phyloP scores from a whole-genome alignment of 2,113 vertebrate genomes.

The Polypterus bichir region DNA sequence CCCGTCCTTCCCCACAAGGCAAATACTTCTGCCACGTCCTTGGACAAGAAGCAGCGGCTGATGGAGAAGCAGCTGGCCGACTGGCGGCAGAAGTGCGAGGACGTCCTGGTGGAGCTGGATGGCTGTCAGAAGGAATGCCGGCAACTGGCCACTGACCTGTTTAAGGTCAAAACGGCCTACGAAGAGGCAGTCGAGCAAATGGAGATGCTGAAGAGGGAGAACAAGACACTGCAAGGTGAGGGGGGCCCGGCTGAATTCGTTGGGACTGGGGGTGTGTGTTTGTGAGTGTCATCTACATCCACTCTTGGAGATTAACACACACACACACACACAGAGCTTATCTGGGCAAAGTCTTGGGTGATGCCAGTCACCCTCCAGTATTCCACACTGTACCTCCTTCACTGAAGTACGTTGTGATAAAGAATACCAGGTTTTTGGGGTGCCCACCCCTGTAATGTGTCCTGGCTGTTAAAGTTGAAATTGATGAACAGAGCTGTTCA shows the following conservation, averaged over 20 bases:
- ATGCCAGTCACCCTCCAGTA: too few relatives aligned
- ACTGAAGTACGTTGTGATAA: too few relatives aligned
- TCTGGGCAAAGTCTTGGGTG: too few relatives aligned
- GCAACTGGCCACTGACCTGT: conserved; percentile 47
- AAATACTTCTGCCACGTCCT: conserved; percentile 29
- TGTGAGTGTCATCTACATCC: too few relatives aligned
- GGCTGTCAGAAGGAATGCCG: conserved; percentile 57
- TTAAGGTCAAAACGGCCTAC: conserved; percentile 53
- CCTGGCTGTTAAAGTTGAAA: too few relatives aligned
- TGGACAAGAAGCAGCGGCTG: conserved; percentile 60
- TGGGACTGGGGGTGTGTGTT: neutral
- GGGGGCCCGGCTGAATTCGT: neutral
- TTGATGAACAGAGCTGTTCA: too few relatives aligned
- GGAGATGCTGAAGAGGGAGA: conserved; percentile 47
- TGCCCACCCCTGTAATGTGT: too few relatives aligned
- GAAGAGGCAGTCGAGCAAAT: conserved; percentile 54
- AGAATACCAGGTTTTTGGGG: too few relatives aligned
- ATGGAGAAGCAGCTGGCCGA: conserved; percentile 59
- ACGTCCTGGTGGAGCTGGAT: conserved; percentile 52
- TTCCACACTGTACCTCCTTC: too few relatives aligned
- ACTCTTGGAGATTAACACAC: too few relatives aligned
- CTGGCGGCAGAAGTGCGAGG: conserved; percentile 57
- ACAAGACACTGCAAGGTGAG: conserved; percentile 56
- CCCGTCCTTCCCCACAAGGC: conserved; percentile 26
- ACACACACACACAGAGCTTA: too few relatives aligned